Evolutionary conservation across 2,113 vertebrate genomes (phyloP), one percentile per base, ranked within the genome.

Genomic region (Notechis scutatus): DNA sequence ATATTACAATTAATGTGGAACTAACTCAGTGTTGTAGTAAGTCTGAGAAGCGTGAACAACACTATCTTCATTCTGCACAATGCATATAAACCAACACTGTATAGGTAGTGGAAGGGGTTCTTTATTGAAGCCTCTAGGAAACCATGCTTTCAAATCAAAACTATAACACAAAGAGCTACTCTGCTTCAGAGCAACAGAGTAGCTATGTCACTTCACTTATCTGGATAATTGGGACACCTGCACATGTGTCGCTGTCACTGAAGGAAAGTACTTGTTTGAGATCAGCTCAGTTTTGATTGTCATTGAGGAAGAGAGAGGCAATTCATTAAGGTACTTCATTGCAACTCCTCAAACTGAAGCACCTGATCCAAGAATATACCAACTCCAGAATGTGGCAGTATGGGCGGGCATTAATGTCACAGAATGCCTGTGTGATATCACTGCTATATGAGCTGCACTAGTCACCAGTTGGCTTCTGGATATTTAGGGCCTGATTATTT

Each of bases 1-100:
- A 23, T 0, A 26, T 50, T 45, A 69, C 4, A 50, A 0, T 0
- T 8, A 20, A 1, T 26, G 23, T 20, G 20, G 24, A 52, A 29
- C 39, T 88, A 26, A 52, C 61, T 12, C 5, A 42, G 45, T 69
- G 4, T 52, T 34, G 34, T 3, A 23, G 15, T 39, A 81, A 59
- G 64, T 87, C 24, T 24, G 29, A 52, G 29, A 61, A 45, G 3
- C 50, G 8, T 20, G 55, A 14, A 42, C 39, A 15, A 14, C 15
- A 56, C n/a, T 85, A 34, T 74, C 81, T 85, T 81, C 50, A 81
- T 23, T 39, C 29, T 20, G 1, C 47, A 52, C 23, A 23, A 23
- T 59, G 61, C 45, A n/a, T 9, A 23, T 91, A n/a, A 34, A 81
- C 61, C 34, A 81, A 20, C 7, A 3, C 15, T 86, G 21, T 10